A percentile compares a stretch with the other conserved stretches of the same genome.
These are phyloP conservation scores for Molossus alvarezi DNA, from an alignment of 2,797 vertebrate genomes.

Conservation along the genomic window DNA sequence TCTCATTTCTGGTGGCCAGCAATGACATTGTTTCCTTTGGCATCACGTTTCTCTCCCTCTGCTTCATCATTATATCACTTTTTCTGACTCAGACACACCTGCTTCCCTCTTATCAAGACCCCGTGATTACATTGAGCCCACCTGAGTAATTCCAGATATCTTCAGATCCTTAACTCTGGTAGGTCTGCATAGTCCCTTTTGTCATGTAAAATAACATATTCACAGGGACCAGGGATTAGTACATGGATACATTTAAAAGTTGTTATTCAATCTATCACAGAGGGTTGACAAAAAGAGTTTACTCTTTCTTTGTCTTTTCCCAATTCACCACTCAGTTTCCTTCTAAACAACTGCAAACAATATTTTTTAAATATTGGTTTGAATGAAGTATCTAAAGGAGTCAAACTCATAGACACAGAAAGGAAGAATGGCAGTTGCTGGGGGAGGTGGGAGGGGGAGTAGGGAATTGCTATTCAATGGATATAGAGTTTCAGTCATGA, in stretches of 20 bases:
- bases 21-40: background rate
- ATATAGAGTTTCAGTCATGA: background rate
- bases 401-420: background rate
- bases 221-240: background rate
- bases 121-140: background rate
- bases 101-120: background rate
- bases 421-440: background rate
- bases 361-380: background rate
- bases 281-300: background rate
- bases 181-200: background rate
- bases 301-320: background rate
- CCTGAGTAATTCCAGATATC: background rate
- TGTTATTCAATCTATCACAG: background rate
- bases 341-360: background rate
- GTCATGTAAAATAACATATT: background rate
- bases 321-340: background rate
- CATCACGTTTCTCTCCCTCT: background rate
- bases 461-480: background rate
- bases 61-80: background rate
- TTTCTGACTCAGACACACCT: background rate
- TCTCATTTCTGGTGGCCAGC: background rate
- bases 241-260: fast-evolving
- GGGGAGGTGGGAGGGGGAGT: background rate
- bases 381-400: background rate
- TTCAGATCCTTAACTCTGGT: background rate